A percentile compares a stretch with the other conserved stretches of the same genome.
phyloP scores from a whole-genome alignment of 2,888 invertebrate species.

The Diabrotica balteata region DNA sequence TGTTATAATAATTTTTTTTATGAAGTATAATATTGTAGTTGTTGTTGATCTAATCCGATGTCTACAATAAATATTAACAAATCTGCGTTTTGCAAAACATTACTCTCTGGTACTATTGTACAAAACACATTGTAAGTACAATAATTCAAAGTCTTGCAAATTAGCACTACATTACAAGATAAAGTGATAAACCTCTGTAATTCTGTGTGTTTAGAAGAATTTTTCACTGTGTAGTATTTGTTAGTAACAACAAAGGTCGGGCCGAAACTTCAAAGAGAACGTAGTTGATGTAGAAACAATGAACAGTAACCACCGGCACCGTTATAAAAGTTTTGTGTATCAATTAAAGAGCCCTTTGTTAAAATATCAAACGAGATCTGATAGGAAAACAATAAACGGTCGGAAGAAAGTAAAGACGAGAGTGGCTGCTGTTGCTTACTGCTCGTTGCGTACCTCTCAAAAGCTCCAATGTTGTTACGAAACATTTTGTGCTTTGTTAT shows the following conservation, averaged over 20 bases:
- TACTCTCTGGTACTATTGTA: too few species aligned
- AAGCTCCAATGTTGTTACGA: slow-evolving; percentile 10
- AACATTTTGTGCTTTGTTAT: slow-evolving; percentile 16
- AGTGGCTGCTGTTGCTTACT: background rate
- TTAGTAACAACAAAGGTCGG: slow-evolving; percentile 3
- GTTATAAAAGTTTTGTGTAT: slow-evolving; percentile 8
- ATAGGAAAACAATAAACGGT: slow-evolving; percentile 14
- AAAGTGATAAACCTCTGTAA: background rate
- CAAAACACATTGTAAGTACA: too few species aligned
- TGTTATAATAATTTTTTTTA: too few species aligned
- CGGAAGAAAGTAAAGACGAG: slow-evolving; percentile 20
- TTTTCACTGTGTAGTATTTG: background rate
- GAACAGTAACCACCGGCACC: slow-evolving; percentile 1
- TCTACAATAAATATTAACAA: too few species aligned
- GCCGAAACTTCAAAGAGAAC: slow-evolving; percentile 1
- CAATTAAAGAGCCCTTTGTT: slow-evolving; percentile 15
- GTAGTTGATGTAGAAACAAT: slow-evolving; percentile 12
- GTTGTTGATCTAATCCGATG: too few species aligned
- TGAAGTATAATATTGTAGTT: too few species aligned
- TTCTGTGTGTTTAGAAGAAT: background rate
- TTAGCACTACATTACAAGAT: background rate
- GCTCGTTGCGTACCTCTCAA: background rate
- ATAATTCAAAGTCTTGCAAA: too few species aligned
- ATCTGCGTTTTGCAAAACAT: too few species aligned
- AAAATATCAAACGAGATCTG: slow-evolving; percentile 13